phyloP scores from a whole-genome alignment of 2,888 invertebrate species.

The Caenorhabditis imperialis region DNA sequence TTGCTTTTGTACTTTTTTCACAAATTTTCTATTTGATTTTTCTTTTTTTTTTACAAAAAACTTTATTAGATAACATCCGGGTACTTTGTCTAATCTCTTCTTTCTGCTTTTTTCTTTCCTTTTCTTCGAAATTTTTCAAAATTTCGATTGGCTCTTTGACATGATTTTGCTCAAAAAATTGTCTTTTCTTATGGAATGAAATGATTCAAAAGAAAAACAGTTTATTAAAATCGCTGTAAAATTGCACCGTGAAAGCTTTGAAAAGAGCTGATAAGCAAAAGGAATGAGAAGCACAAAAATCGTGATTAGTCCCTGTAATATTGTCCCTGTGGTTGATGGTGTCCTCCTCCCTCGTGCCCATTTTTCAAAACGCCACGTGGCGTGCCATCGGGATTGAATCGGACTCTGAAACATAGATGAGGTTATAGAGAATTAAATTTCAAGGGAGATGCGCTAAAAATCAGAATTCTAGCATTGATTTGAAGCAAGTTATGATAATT shows the following conservation, averaged over 20 bases:
- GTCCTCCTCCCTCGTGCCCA: slow-evolving; percentile 53
- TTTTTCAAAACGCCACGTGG: slow-evolving; percentile 76
- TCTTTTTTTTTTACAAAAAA: neutral
- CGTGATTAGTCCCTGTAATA: slow-evolving; percentile 34
- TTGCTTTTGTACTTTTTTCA: neutral
- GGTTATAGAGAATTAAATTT: too few species aligned
- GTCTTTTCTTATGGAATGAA: slow-evolving; percentile 8
- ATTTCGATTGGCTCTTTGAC: slow-evolving; percentile 9
- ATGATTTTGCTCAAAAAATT: slow-evolving; percentile 30
- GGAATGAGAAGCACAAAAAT: neutral
- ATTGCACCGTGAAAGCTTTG: slow-evolving; percentile 51
- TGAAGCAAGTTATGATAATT: too few species aligned
- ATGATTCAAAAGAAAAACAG: neutral
- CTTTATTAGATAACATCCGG: slow-evolving; percentile 3
- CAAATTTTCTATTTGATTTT: neutral
- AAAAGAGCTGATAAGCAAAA: neutral
- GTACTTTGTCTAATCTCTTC: neutral
- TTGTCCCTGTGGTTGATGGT: slow-evolving; percentile 5
- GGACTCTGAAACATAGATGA: slow-evolving; percentile 62
- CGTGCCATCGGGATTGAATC: slow-evolving; percentile 78
- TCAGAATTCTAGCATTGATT: too few species aligned
- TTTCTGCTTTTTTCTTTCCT: neutral
- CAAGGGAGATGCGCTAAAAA: too few species aligned
- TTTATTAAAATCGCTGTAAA: neutral
- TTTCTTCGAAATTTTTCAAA: slow-evolving; percentile 10